Percentiles rank a stretch among this genome's conserved stretches.
These are phyloP conservation scores for Teinopalpus imperialis DNA, from an alignment of 2,888 invertebrate genomes.

Conservation along the genomic window DNA sequence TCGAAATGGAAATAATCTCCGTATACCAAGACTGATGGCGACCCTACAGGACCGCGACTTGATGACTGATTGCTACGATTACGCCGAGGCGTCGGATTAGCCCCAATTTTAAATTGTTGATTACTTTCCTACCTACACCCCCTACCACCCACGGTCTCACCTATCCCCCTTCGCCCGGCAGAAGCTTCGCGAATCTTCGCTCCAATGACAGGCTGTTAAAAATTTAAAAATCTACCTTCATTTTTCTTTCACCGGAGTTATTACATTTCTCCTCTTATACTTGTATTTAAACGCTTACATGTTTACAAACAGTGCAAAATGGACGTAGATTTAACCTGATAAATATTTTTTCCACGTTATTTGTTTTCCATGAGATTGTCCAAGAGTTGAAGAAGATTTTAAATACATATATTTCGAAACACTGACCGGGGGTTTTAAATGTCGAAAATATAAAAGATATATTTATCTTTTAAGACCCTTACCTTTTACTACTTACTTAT, in stretches of 20 bases:
- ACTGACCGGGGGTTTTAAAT: too few relatives aligned
- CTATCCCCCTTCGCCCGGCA: slow-evolving; percentile 26
- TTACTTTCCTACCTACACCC: slow-evolving; percentile 58
- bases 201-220: slow-evolving; percentile 66
- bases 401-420: too few relatives aligned
- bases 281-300: not conserved
- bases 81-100: slow-evolving; percentile 63
- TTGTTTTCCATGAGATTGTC: too few relatives aligned
- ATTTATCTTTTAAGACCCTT: too few relatives aligned
- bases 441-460: too few relatives aligned
- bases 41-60: slow-evolving; percentile 28
- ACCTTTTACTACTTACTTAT: too few relatives aligned
- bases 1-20: too few relatives aligned
- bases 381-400: too few relatives aligned
- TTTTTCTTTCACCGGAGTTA: slow-evolving; percentile 21
- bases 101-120: slow-evolving; percentile 80
- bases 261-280: not conserved
- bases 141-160: slow-evolving; percentile 29
- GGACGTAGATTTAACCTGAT: not conserved
- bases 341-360: slow-evolving; percentile 5
- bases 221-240: slow-evolving; percentile 51
- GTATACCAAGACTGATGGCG: too few relatives aligned
- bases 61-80: slow-evolving; percentile 68
- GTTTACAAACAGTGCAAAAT: too few relatives aligned
- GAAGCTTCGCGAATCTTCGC: slow-evolving; percentile 38